phyloP scores from a whole-genome alignment of 2,888 invertebrate genomes.

The Drosophila fungiperda region DNA sequence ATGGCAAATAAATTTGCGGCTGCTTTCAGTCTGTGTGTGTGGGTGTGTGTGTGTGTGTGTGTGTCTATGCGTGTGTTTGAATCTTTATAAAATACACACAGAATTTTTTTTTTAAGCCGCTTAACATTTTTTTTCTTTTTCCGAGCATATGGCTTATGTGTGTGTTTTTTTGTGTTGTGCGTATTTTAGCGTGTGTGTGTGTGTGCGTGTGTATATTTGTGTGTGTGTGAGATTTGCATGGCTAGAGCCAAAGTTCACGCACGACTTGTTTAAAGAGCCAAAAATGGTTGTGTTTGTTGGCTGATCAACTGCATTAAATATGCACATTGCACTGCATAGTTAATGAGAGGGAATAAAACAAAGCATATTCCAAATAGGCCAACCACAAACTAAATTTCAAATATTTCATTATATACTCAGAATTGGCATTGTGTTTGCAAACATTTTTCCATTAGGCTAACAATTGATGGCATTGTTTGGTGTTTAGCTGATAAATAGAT shows the following conservation, averaged over 20 bases:
- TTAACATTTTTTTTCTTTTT: constrained; percentile 48
- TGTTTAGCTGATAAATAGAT: background rate
- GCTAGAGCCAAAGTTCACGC: constrained; percentile 56
- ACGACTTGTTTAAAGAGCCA: constrained; percentile 65
- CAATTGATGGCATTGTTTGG: constrained; percentile 18
- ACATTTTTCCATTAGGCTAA: constrained; percentile 14
- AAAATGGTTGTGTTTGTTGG: constrained; percentile 58
- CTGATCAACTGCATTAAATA: constrained; percentile 40
- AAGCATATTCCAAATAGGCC: constrained; percentile 1
- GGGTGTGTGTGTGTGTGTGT: constrained; percentile 15
- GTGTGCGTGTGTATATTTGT: background rate
- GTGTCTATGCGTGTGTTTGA: constrained; percentile 27
- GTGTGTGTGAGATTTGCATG: constrained; percentile 35
- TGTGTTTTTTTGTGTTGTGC: background rate
- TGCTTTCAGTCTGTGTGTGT: constrained; percentile 27
- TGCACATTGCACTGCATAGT: constrained; percentile 45
- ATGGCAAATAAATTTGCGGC: constrained; percentile 78
- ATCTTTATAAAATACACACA: constrained; percentile 53
- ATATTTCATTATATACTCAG: constrained; percentile 17
- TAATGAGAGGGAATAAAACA: constrained; percentile 33
- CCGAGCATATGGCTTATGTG: constrained; percentile 55
- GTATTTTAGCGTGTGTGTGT: constrained; percentile 2
- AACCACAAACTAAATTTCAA: constrained; percentile 11
- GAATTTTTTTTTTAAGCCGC: constrained; percentile 62
- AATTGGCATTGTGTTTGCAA: background rate